These are phyloP conservation scores for Falco punctatus DNA, from an alignment of 2,113 vertebrate species.

Conservation along the genomic window DNA sequence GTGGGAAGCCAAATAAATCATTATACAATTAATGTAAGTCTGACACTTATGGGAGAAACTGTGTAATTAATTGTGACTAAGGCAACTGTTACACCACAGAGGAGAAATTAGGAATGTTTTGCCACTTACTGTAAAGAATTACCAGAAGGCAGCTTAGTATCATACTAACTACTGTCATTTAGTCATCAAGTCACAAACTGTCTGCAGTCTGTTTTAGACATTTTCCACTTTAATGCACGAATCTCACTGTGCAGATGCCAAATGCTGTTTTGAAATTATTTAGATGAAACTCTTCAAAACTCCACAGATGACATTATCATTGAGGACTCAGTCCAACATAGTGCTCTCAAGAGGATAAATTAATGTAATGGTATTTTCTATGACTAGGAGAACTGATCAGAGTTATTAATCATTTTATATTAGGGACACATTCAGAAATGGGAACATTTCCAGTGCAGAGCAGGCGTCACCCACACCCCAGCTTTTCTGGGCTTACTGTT, in stretches of 20 bases:
- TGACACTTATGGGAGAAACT: background rate
- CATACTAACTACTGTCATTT: slow-evolving; percentile 23
- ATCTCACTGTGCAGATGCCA: background rate
- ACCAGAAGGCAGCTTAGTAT: slow-evolving; percentile 29
- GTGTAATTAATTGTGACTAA: slow-evolving; percentile 43
- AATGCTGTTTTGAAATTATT: background rate
- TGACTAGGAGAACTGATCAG: background rate
- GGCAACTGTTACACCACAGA: slow-evolving; percentile 21
- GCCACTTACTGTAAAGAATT: slow-evolving; percentile 29
- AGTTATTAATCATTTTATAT: background rate
- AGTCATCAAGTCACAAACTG: slow-evolving; percentile 15
- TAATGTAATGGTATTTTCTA: background rate
- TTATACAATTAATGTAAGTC: background rate
- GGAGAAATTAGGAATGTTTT: slow-evolving; percentile 41
- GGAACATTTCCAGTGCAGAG: background rate
- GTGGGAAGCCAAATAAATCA: slow-evolving; percentile 7
- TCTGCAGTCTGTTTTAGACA: background rate
- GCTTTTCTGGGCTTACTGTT: background rate
- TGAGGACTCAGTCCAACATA: background rate
- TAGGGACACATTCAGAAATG: background rate
- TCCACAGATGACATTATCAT: background rate
- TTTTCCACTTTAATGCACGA: background rate
- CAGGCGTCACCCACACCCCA: background rate
- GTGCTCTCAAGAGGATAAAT: background rate
- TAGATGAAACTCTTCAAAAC: background rate